phyloP scores from a whole-genome alignment of 2,888 invertebrate species.

The Bibio marci region DNA sequence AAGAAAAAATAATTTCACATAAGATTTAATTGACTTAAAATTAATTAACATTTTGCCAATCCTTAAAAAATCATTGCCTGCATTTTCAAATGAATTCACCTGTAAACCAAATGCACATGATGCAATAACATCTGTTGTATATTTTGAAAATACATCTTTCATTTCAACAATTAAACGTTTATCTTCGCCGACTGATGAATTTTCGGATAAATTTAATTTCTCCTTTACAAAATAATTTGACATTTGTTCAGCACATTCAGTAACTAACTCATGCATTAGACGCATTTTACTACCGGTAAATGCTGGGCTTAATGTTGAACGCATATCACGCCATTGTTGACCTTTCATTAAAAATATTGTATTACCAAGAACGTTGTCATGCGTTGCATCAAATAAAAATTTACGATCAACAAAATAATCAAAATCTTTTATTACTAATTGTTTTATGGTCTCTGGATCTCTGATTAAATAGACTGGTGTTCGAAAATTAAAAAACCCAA shows the following conservation, averaged over 20 bases:
- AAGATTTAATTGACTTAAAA: conserved; percentile 1
- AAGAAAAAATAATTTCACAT: conserved; percentile 1
- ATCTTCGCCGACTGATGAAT: conserved; percentile 21
- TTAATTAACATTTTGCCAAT: conserved; percentile 27
- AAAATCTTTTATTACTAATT: conserved; percentile 37
- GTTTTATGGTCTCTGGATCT: conserved; percentile 36
- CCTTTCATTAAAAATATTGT: no score
- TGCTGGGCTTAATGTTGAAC: conserved; percentile 17
- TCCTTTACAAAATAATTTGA: not conserved
- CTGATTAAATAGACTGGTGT: conserved; percentile 29
- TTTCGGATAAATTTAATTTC: not conserved
- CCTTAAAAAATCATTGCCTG: conserved; percentile 30
- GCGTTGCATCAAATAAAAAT: conserved; percentile 20
- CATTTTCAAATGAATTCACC: conserved; percentile 30
- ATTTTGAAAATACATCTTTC: conserved; percentile 30
- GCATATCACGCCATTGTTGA: conserved; percentile 18
- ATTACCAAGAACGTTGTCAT: conserved; percentile 15
- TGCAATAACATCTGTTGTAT: conserved; percentile 35
- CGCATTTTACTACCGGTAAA: conserved; percentile 20
- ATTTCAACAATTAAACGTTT: no score
- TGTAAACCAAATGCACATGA: conserved; percentile 33
- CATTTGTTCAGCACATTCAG: not conserved
- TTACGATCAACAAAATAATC: conserved; percentile 36
- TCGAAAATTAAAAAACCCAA: conserved; percentile 31
- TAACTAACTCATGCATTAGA: conserved; percentile 15